phyloP scores from a whole-genome alignment of 2,797 vertebrate genomes.

The Peromyscus aztecus region DNA sequence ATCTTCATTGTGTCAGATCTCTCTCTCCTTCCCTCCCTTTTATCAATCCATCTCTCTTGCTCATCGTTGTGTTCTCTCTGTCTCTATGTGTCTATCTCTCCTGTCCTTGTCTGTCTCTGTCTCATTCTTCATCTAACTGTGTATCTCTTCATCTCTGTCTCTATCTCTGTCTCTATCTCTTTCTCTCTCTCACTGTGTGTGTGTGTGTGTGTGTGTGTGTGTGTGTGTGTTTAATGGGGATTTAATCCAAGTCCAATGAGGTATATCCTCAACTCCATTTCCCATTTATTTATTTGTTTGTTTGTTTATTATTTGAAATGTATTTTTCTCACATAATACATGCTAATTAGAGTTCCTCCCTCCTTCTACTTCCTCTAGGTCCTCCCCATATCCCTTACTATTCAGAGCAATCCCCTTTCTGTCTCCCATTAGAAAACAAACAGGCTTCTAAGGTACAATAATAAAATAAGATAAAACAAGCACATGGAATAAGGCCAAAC shows the following conservation, averaged over 20 bases:
- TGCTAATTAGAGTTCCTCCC: not conserved
- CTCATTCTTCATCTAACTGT: not conserved
- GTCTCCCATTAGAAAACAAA: not conserved
- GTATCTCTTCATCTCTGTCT: not conserved
- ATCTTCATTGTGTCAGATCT: not conserved
- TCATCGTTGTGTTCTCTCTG: not conserved
- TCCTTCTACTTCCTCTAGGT: not conserved
- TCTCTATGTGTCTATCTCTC: not conserved
- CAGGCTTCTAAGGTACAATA: not conserved
- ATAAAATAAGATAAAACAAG: not conserved
- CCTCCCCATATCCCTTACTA: not conserved
- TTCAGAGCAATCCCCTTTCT: not conserved
- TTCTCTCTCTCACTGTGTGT: not conserved
- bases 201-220: too few relatives aligned
- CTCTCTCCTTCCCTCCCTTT: too few relatives aligned
- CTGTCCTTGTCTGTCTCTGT: not conserved
- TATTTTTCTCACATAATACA: not conserved
- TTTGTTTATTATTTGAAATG: not conserved
- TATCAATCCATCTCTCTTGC: not conserved
- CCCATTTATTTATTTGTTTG: not conserved
- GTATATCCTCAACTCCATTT: not conserved
- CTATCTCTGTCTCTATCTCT: not conserved
- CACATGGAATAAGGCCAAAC: not conserved
- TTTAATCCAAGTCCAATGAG: not conserved
- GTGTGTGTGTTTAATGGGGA: not conserved